Evolutionary conservation across 2,888 invertebrate genomes (phyloP).

Genomic region (Endomychus coccineus): DNA sequence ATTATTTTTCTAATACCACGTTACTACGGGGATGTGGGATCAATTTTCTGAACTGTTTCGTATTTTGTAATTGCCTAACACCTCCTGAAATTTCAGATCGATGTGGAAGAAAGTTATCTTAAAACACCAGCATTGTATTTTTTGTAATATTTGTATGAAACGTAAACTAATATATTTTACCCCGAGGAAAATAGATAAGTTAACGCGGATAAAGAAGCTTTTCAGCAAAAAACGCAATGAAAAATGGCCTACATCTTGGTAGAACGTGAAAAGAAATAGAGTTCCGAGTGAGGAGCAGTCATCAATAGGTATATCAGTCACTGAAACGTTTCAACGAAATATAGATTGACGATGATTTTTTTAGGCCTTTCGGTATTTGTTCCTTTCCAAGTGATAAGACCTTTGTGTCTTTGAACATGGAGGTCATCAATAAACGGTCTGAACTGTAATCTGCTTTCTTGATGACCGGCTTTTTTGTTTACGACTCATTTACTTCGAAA

Average conservation of each 20-base stretch:
- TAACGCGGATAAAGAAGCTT: too few relatives aligned
- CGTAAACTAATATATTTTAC: too few relatives aligned
- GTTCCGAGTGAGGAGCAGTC: constrained; percentile 38
- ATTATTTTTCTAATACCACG: too few relatives aligned
- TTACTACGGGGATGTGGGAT: too few relatives aligned
- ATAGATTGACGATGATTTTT: constrained; percentile 42
- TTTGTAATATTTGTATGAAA: too few relatives aligned
- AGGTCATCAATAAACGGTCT: constrained; percentile 43
- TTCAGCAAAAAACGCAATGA: not conserved
- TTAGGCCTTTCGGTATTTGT: constrained; percentile 37
- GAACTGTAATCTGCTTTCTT: constrained; percentile 41
- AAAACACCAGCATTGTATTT: too few relatives aligned
- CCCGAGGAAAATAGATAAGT: too few relatives aligned
- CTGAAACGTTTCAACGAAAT: too few relatives aligned
- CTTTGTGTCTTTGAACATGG: constrained; percentile 43
- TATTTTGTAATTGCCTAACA: too few relatives aligned
- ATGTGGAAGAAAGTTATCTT: too few relatives aligned
- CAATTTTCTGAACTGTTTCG: too few relatives aligned
- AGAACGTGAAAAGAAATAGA: constrained; percentile 31
- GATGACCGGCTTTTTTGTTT: constrained; percentile 41
- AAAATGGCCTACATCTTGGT: constrained; percentile 2
- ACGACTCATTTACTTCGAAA: constrained; percentile 41
- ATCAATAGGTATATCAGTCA: constrained; percentile 44
- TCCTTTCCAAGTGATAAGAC: constrained; percentile 43
- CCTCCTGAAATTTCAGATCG: too few relatives aligned